Evolutionary conservation across 2,888 invertebrate genomes (phyloP).

Genomic region (Mythimna loreyi): DNA sequence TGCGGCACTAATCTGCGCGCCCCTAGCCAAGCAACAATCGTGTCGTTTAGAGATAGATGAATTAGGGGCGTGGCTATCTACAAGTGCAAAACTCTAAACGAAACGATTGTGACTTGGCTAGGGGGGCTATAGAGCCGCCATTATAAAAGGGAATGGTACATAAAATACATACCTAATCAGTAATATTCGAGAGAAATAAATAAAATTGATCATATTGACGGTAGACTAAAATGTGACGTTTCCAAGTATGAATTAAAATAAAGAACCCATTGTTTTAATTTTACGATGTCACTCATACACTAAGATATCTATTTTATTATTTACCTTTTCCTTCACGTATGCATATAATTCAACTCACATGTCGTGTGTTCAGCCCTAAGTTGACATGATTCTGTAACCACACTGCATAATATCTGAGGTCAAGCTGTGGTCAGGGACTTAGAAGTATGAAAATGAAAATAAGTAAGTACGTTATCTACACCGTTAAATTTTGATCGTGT

Average conservation of each 20-base stretch:
- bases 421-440: constrained; percentile 18
- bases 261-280: constrained; percentile 20
- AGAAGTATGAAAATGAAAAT: constrained; percentile 1
- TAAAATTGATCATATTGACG: too few species aligned
- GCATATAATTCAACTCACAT: neutral
- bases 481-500: too few species aligned
- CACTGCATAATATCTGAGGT: constrained; percentile 11
- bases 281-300: constrained; percentile 3
- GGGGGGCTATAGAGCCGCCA: too few species aligned
- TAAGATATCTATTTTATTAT: constrained; percentile 14
- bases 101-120: too few species aligned
- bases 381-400: constrained; percentile 9
- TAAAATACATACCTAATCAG: neutral
- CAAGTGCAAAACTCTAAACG: too few species aligned
- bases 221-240: neutral
- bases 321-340: neutral
- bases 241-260: constrained; percentile 6
- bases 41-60: too few species aligned
- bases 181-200: neutral
- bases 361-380: neutral
- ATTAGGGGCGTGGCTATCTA: too few species aligned
- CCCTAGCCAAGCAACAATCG: too few species aligned
- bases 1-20: too few species aligned
- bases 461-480: too few species aligned
- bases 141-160: too few species aligned